Evolutionary conservation across 2,888 invertebrate species (phyloP).

Genomic region (Cheiracanthium punctorium): DNA sequence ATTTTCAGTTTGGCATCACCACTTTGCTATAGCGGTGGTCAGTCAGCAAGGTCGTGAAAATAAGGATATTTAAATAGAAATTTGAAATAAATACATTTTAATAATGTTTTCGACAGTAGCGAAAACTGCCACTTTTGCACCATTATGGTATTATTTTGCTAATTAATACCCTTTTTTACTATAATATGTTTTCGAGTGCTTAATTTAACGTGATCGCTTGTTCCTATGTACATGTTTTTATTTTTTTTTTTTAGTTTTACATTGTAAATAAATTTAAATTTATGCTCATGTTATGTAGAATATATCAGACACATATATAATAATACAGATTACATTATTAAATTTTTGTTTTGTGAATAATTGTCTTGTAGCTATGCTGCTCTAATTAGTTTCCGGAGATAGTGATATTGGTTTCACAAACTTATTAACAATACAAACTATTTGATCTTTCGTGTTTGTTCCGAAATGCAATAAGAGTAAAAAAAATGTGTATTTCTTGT

Average conservation of each 20-base stretch:
- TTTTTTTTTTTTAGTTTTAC: background rate
- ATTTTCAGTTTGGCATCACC: conserved; percentile 17
- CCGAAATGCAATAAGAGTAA: too few species aligned
- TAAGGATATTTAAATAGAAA: background rate
- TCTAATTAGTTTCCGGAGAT: too few species aligned
- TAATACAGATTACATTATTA: background rate
- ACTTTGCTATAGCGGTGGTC: background rate
- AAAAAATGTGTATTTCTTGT: too few species aligned
- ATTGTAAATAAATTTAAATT: background rate
- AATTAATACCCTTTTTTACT: background rate
- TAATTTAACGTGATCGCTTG: background rate
- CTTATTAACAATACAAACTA: too few species aligned
- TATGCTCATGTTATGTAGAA: background rate
- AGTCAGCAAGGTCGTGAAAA: conserved; percentile 50
- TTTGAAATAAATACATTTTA: background rate
- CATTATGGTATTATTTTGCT: conserved; percentile 39
- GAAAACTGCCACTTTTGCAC: conserved; percentile 34
- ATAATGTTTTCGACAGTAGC: conserved; percentile 45
- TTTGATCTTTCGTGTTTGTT: too few species aligned
- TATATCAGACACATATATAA: background rate
- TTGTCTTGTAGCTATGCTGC: too few species aligned
- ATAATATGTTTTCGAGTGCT: background rate
- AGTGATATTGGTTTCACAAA: too few species aligned
- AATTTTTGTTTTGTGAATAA: too few species aligned
- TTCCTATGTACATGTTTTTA: background rate